Conservation (phyloP, 2,888 invertebrate species). For the Ceraclea dissimilis region DNA sequence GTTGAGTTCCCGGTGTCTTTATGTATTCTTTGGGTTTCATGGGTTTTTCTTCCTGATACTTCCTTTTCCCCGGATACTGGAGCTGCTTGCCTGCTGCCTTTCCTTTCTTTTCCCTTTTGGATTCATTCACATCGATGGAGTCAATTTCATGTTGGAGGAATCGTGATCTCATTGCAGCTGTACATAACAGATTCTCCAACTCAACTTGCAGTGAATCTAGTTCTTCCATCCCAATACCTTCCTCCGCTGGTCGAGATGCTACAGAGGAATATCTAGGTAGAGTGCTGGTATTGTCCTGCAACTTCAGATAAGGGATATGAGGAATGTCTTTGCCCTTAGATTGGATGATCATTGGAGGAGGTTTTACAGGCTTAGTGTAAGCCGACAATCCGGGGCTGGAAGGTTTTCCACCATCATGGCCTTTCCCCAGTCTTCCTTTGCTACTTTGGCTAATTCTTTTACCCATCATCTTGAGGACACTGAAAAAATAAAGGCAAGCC, state of each 20-base stretch:
- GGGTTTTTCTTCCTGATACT: slow-evolving; percentile 49
- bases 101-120: slow-evolving; percentile 46
- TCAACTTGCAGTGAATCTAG: slow-evolving; percentile 81
- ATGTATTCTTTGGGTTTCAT: slow-evolving; percentile 52
- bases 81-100: slow-evolving; percentile 48
- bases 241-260: slow-evolving; percentile 60
- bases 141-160: slow-evolving; percentile 71
- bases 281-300: slow-evolving; percentile 58
- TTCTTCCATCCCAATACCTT: slow-evolving; percentile 80
- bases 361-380: slow-evolving; percentile 43
- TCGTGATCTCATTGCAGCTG: slow-evolving; percentile 71
- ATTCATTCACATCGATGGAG: slow-evolving; percentile 54
- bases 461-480: slow-evolving; percentile 36
- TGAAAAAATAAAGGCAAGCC: neutral
- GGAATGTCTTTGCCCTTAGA: slow-evolving; percentile 41
- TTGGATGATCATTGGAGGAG: slow-evolving; percentile 37
- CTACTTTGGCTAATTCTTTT: slow-evolving; percentile 48
- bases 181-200: slow-evolving; percentile 76
- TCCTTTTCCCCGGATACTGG: slow-evolving; percentile 49
- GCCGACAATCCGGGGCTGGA: slow-evolving; percentile 46
- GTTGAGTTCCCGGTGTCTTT: slow-evolving; percentile 44
- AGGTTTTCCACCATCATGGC: slow-evolving; percentile 45
- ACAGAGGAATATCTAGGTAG: slow-evolving; percentile 62
- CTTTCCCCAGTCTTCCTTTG: slow-evolving; percentile 45
- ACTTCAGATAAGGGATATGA: slow-evolving; percentile 58